A percentile compares a stretch with the other conserved stretches of the same genome.
phyloP scores from a whole-genome alignment of 2,888 invertebrate genomes.

The Eristalis arbustorum region DNA sequence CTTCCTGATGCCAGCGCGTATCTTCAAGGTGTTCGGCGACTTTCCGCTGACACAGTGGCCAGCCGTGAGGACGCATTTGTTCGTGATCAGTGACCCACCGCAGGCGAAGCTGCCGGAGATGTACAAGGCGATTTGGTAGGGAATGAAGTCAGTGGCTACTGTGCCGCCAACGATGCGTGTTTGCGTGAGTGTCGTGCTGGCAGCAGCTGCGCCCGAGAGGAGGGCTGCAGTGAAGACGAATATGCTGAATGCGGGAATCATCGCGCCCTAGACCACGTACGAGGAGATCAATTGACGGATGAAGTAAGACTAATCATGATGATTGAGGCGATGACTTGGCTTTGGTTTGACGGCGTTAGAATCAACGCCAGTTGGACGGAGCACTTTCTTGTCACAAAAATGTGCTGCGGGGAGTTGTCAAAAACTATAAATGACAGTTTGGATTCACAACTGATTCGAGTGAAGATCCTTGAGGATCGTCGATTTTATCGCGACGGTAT shows the following conservation, averaged over 20 bases:
- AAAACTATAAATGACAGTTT: too few species aligned
- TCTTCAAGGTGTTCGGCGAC: constrained; percentile 67
- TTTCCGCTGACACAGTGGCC: constrained; percentile 76
- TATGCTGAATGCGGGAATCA: not conserved
- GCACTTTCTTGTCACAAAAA: not conserved
- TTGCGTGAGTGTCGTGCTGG: not conserved
- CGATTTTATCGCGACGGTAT: too few species aligned
- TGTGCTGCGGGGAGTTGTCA: not conserved
- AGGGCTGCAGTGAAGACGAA: not conserved
- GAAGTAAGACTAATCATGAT: not conserved
- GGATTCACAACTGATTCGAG: too few species aligned
- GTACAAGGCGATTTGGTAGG: constrained; percentile 75
- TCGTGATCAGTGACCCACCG: constrained; percentile 75
- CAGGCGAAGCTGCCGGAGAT: constrained; percentile 73
- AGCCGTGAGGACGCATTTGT: constrained; percentile 76
- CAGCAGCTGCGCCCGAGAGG: not conserved
- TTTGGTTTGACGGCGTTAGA: not conserved
- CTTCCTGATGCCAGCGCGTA: constrained; percentile 74
- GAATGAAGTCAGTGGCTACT: constrained; percentile 51
- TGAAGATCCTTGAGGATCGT: too few species aligned
- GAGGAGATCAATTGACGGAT: not conserved
- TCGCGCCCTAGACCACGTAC: not conserved
- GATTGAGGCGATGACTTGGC: not conserved
- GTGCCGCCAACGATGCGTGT: not conserved
- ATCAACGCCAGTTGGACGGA: not conserved